A percentile compares a stretch with the other conserved stretches of the same genome.
These are phyloP conservation scores for Dolomedes plantarius DNA, from an alignment of 2,888 invertebrate genomes.

Conservation along the genomic window DNA sequence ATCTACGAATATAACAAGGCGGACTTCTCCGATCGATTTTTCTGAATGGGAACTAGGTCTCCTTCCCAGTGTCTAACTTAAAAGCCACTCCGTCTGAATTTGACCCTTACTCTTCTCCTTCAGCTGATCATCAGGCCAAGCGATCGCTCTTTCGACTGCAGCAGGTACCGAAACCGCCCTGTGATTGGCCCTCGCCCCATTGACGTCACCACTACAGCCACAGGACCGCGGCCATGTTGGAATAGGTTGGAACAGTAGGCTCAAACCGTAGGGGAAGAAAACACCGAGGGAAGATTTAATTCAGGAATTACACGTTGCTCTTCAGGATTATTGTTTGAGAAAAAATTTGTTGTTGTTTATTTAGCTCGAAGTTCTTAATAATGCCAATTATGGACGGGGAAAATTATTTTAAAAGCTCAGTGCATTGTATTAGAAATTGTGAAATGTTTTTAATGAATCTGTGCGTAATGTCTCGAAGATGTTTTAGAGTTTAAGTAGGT, in stretches of 20 bases:
- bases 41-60: background rate
- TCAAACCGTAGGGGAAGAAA: slow-evolving; percentile 43
- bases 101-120: slow-evolving; percentile 67
- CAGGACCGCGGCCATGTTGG: slow-evolving; percentile 65
- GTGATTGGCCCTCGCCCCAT: slow-evolving; percentile 51
- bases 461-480: slow-evolving; percentile 4
- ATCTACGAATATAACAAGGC: no score
- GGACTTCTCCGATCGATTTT: background rate
- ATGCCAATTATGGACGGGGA: background rate
- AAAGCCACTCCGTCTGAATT: slow-evolving; percentile 10
- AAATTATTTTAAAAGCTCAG: background rate
- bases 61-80: background rate
- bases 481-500: background rate
- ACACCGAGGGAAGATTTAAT: slow-evolving; percentile 24
- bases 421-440: background rate
- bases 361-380: background rate
- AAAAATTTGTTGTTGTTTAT: background rate
- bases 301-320: slow-evolving; percentile 49
- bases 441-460: background rate
- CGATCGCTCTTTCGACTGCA: slow-evolving; percentile 36
- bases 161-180: slow-evolving; percentile 33
- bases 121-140: slow-evolving; percentile 51
- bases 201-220: slow-evolving; percentile 66
- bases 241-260: slow-evolving; percentile 27
- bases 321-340: background rate